phyloP scores from a whole-genome alignment of 92 coral and sea anemone genomes.

The Porites divaricata region DNA sequence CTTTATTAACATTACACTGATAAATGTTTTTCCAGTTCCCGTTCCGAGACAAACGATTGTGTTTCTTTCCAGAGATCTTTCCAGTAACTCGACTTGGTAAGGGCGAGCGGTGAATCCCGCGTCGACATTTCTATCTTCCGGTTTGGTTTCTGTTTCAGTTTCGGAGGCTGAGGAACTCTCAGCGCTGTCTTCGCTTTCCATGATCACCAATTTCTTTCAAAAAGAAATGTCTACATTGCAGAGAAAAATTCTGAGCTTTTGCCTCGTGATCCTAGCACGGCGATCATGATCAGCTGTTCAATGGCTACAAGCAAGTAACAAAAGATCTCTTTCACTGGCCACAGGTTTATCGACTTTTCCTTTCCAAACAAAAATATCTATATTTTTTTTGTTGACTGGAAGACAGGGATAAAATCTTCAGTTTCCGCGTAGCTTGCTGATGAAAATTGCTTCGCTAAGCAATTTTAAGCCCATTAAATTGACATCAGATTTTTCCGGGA shows the following conservation, averaged over 20 bases:
- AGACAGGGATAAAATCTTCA: not conserved
- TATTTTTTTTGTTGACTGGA: not conserved
- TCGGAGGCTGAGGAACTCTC: constrained; percentile 15
- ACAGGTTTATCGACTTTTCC: too few relatives aligned
- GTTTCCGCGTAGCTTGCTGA: not conserved
- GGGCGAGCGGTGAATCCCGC: constrained; percentile 69
- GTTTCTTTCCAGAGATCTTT: constrained; percentile 72
- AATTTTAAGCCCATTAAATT: not conserved
- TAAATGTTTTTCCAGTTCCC: constrained; percentile 98
- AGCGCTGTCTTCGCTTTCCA: constrained; percentile 16
- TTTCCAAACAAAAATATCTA: not conserved
- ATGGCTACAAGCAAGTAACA: too few relatives aligned
- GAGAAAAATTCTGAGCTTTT: not conserved
- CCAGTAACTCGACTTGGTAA: constrained; percentile 87
- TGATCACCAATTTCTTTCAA: not conserved
- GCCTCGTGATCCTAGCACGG: not conserved
- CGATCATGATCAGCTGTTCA: too few relatives aligned
- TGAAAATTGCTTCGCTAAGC: constrained; percentile 17
- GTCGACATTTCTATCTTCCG: not conserved
- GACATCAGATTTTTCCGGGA: constrained; percentile 22
- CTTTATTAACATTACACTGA: constrained; percentile 92
- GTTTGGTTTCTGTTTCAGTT: constrained; percentile 10
- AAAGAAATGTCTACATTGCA: too few relatives aligned
- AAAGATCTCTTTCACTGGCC: too few relatives aligned
- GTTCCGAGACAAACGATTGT: constrained; percentile 95